Evolutionary conservation across 2,888 invertebrate species (phyloP).

Genomic region (Anoplius nigerrimus): DNA sequence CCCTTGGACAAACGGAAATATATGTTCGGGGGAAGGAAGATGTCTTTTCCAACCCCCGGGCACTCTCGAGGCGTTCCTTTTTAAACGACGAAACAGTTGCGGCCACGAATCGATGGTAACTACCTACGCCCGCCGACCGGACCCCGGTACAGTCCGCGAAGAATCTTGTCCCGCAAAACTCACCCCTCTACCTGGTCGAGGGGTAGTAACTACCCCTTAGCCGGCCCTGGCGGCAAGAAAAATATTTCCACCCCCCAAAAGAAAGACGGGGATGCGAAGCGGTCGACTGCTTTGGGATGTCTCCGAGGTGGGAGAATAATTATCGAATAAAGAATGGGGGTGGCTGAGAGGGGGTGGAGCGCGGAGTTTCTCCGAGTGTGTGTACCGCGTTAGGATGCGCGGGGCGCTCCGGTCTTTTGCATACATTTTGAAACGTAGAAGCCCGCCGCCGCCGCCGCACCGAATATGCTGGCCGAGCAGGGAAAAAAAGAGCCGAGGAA

Average conservation of each 20-base stretch:
- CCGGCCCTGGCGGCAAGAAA: not conserved
- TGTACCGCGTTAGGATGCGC: conserved; percentile 73
- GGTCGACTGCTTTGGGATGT: too few species aligned
- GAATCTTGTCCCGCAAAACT: conserved; percentile 24
- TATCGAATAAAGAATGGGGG: not conserved
- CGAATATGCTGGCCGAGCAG: conserved; percentile 65
- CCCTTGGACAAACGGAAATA: conserved; percentile 73
- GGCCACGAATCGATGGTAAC: conserved; percentile 75
- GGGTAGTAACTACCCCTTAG: not conserved
- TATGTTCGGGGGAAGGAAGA: conserved; percentile 69
- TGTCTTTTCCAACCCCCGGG: conserved; percentile 67
- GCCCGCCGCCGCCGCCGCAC: conserved; percentile 59
- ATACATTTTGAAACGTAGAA: conserved; percentile 73
- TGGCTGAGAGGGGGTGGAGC: conserved; percentile 16
- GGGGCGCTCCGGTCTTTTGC: conserved; percentile 72
- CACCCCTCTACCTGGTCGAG: not conserved
- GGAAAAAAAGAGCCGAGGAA: conserved; percentile 47
- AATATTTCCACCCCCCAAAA: not conserved
- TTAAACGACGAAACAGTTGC: conserved; percentile 74
- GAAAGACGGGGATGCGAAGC: too few species aligned
- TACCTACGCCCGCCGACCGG: conserved; percentile 72
- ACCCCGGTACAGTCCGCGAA: conserved; percentile 70
- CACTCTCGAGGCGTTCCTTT: conserved; percentile 70
- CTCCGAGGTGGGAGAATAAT: not conserved
- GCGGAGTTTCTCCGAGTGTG: conserved; percentile 59